These are phyloP conservation scores for Sarotherodon lohbergeri DNA, from an alignment of 2,113 vertebrate species.

Conservation along the genomic window DNA sequence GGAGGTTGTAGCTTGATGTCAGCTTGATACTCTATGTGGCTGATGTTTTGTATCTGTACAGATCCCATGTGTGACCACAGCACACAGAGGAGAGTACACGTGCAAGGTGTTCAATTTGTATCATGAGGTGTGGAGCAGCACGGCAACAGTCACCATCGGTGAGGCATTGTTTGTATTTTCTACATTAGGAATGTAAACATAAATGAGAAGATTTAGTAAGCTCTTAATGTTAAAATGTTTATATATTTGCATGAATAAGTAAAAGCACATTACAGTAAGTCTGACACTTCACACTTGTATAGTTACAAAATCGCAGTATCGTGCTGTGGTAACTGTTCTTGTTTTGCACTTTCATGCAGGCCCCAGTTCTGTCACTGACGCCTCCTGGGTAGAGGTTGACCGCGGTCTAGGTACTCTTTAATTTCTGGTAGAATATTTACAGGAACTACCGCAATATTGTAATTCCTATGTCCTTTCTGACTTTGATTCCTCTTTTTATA, in stretches of 20 bases:
- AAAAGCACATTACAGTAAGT: background rate
- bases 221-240: background rate
- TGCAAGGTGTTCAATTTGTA: slow-evolving; percentile 79
- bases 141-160: slow-evolving; percentile 75
- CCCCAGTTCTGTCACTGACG: slow-evolving; percentile 59
- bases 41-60: slow-evolving; percentile 1
- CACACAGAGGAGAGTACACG: slow-evolving; percentile 75
- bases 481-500: background rate
- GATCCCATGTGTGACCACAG: slow-evolving; percentile 77
- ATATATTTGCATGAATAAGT: background rate
- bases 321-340: background rate
- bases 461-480: background rate
- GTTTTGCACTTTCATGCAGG: slow-evolving; percentile 42
- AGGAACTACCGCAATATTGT: background rate
- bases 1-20: background rate
- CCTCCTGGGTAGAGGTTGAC: slow-evolving; percentile 53
- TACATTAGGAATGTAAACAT: background rate
- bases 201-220: background rate
- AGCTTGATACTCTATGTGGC: background rate
- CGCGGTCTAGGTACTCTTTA: slow-evolving; percentile 33
- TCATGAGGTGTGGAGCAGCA: slow-evolving; percentile 75
- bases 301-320: background rate
- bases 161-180: background rate
- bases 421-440: background rate
- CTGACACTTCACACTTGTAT: background rate